Evolutionary conservation across 1,140 invertebrate genomes (phyloP).

Genomic region (Heterodera carotae): DNA sequence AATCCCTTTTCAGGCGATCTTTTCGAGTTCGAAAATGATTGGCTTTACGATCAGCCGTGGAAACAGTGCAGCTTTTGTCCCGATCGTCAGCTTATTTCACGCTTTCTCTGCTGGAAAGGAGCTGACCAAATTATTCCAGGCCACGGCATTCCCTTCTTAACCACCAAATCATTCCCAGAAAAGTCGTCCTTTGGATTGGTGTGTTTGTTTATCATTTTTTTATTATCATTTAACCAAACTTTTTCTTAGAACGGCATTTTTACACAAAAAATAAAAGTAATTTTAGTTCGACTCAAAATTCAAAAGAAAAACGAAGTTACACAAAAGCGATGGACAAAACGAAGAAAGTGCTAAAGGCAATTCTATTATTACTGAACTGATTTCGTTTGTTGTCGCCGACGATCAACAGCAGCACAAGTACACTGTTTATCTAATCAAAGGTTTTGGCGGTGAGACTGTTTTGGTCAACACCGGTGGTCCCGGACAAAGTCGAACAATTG

Average conservation of each 20-base stretch:
- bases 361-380: not conserved
- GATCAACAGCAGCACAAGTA: not conserved
- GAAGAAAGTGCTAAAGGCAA: not conserved
- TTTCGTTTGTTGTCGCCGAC: not conserved
- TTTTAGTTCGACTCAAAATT: not conserved
- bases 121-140: conserved; percentile 32
- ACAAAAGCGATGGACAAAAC: not conserved
- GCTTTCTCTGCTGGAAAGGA: conserved; percentile 30
- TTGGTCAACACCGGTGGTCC: conserved; percentile 19
- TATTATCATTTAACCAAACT: too few species aligned
- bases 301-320: not conserved
- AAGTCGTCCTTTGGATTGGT: conserved; percentile 15
- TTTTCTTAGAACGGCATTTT: too few species aligned
- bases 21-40: conserved; percentile 34
- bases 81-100: conserved; percentile 17
- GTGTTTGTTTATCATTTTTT: not conserved
- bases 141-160: conserved; percentile 17
- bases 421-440: conserved; percentile 21
- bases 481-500: conserved; percentile 2
- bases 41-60: conserved; percentile 25
- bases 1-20: conserved; percentile 23
- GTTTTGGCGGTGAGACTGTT: not conserved
- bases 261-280: not conserved
- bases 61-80: conserved; percentile 22
- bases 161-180: not conserved